Evolutionary conservation across 2,113 vertebrate species (phyloP).

Genomic region (Halcyon senegalensis): DNA sequence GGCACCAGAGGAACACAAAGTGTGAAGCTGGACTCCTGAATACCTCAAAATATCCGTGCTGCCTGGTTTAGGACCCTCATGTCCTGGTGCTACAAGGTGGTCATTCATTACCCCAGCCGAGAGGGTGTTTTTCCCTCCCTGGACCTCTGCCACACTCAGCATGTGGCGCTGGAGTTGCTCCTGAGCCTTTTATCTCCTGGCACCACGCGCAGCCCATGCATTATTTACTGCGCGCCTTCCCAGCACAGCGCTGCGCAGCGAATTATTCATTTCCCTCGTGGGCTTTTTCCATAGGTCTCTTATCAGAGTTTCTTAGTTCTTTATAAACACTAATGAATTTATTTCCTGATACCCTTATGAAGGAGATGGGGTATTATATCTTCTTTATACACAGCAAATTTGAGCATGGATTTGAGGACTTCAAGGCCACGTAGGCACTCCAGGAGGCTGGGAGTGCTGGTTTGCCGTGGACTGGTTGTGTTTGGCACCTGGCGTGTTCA

Average conservation of each 20-base stretch:
- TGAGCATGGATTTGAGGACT: rapidly evolving
- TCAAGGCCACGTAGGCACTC: background rate
- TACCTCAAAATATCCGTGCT: rapidly evolving
- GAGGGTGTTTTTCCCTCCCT: background rate
- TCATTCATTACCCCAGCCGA: rapidly evolving
- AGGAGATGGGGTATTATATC: background rate
- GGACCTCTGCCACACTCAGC: background rate
- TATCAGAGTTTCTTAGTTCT: slow-evolving; percentile 18
- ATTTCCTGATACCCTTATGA: background rate
- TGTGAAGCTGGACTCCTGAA: background rate
- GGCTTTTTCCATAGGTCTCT: slow-evolving; percentile 9
- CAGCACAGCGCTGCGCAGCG: rapidly evolving
- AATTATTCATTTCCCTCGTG: background rate
- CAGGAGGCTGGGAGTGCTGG: background rate
- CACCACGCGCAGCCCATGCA: background rate
- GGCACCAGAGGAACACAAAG: background rate
- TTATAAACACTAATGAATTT: slow-evolving; percentile 46
- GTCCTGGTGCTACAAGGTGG: rapidly evolving
- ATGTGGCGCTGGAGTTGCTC: background rate
- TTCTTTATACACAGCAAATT: background rate
- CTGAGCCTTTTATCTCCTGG: background rate
- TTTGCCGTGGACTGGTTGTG: rapidly evolving
- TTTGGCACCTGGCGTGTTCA: no score
- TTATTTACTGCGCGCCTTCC: background rate
- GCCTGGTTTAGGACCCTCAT: background rate